phyloP scores from a whole-genome alignment of 2,888 invertebrate species.

The Callinectes sapidus region DNA sequence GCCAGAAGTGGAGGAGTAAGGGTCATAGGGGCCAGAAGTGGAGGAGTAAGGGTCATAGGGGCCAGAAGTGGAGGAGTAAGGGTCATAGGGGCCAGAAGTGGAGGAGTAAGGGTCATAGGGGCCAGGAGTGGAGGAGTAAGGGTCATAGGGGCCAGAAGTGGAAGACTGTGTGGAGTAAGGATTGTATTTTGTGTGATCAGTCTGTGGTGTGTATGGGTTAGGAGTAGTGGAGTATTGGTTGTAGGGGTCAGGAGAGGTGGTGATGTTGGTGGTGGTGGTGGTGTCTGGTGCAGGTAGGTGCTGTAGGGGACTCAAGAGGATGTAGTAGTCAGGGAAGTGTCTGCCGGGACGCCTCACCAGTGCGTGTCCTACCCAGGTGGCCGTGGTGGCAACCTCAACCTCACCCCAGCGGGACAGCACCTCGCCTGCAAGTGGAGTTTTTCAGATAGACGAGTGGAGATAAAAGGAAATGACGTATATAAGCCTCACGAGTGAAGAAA shows the following conservation, averaged over 20 bases:
- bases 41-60: no score
- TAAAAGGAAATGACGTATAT: neutral
- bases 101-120: no score
- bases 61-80: no score
- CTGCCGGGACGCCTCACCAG: neutral
- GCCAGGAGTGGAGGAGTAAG: no score
- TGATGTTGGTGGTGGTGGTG: neutral
- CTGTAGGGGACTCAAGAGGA: neutral
- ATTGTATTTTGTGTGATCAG: neutral
- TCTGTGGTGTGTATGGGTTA: neutral
- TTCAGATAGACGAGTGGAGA: neutral
- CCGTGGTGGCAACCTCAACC: neutral
- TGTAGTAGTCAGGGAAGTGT: slow-evolving; percentile 28
- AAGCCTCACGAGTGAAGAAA: neutral
- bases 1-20: no score
- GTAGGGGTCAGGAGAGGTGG: neutral
- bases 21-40: no score
- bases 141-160: no score
- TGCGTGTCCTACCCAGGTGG: neutral
- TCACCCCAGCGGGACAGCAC: neutral
- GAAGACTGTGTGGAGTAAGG: neutral
- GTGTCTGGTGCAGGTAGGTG: neutral
- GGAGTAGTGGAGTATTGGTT: neutral
- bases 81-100: no score
- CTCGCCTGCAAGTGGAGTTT: neutral